Percentiles rank a stretch among this genome's conserved stretches.
phyloP scores from a whole-genome alignment of 1,140 invertebrate genomes.

The Drosophila funebris region DNA sequence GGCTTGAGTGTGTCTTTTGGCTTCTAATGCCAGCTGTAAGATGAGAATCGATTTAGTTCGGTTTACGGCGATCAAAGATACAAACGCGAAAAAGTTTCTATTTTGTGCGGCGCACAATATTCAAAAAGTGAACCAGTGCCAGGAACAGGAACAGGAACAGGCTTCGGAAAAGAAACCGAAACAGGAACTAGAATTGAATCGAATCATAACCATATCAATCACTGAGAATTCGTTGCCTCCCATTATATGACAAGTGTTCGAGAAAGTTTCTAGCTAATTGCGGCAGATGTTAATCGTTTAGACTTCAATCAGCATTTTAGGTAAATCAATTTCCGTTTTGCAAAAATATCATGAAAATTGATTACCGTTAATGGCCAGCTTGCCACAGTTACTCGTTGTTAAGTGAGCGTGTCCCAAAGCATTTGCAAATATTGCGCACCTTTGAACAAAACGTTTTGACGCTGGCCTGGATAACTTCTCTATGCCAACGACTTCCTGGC shows the following conservation, averaged over 20 bases:
- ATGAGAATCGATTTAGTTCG: constrained; percentile 83
- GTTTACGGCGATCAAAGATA: constrained; percentile 83
- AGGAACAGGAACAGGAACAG: constrained; percentile 19
- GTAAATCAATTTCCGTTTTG: constrained; percentile 72
- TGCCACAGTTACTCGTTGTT: constrained; percentile 33
- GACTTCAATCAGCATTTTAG: constrained; percentile 40
- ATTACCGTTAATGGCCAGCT: constrained; percentile 48
- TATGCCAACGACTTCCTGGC: constrained; percentile 50
- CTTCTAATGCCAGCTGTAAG: constrained; percentile 82
- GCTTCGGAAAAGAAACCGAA: too few relatives aligned
- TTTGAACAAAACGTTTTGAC: constrained; percentile 19
- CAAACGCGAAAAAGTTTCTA: constrained; percentile 83
- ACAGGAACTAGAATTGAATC: not conserved
- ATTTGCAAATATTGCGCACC: not conserved
- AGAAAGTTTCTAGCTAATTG: constrained; percentile 34
- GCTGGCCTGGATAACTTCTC: constrained; percentile 37
- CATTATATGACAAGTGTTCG: not conserved
- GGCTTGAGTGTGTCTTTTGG: constrained; percentile 59
- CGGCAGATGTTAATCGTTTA: constrained; percentile 60
- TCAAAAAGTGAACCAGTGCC: constrained; percentile 31
- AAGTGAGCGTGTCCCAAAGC: constrained; percentile 63
- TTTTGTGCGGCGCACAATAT: constrained; percentile 51
- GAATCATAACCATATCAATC: not conserved
- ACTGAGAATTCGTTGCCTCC: not conserved
- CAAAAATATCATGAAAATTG: constrained; percentile 46